Evolutionary conservation across 2,888 invertebrate species (phyloP).

Genomic region (Iphiclides podalirius): DNA sequence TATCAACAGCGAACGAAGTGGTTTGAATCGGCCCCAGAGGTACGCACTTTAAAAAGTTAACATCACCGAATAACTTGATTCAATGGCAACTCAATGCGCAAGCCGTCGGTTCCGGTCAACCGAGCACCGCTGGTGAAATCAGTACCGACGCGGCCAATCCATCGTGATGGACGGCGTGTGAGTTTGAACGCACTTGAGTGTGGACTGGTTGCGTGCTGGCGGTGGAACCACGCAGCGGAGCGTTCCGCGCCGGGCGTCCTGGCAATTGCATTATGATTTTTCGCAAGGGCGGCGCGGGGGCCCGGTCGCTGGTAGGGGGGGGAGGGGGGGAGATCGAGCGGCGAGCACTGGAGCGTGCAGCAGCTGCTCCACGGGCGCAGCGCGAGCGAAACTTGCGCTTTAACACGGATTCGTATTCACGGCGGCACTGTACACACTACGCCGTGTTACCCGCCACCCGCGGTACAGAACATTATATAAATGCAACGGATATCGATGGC

Average conservation of each 20-base stretch:
- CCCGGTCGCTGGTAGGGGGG: slow-evolving; percentile 51
- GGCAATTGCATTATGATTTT: slow-evolving; percentile 79
- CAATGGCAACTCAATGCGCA: slow-evolving; percentile 62
- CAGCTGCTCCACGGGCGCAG: slow-evolving; percentile 61
- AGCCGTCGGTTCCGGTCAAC: slow-evolving; percentile 54
- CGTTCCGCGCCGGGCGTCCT: slow-evolving; percentile 77
- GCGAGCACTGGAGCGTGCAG: slow-evolving; percentile 71
- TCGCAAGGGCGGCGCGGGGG: slow-evolving; percentile 65
- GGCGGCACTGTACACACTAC: slow-evolving; percentile 35
- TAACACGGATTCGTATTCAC: slow-evolving; percentile 42
- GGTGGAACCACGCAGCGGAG: slow-evolving; percentile 49
- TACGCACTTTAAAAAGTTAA: slow-evolving; percentile 51
- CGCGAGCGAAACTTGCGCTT: slow-evolving; percentile 60
- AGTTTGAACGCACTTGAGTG: slow-evolving; percentile 76
- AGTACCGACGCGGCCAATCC: slow-evolving; percentile 69
- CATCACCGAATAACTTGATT: slow-evolving; percentile 68
- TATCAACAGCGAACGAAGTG: slow-evolving; percentile 19
- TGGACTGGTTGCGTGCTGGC: slow-evolving; percentile 74
- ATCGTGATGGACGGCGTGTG: slow-evolving; percentile 77
- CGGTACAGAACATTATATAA: too few relatives aligned
- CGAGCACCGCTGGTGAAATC: slow-evolving; percentile 67
- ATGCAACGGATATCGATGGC: too few relatives aligned
- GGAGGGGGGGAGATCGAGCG: slow-evolving; percentile 54
- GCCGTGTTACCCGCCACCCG: neutral
- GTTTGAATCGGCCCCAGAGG: slow-evolving; percentile 15